Base-by-base conservation (phyloP, 2,888 invertebrate species). In the Limenitis arthemis region DNA sequence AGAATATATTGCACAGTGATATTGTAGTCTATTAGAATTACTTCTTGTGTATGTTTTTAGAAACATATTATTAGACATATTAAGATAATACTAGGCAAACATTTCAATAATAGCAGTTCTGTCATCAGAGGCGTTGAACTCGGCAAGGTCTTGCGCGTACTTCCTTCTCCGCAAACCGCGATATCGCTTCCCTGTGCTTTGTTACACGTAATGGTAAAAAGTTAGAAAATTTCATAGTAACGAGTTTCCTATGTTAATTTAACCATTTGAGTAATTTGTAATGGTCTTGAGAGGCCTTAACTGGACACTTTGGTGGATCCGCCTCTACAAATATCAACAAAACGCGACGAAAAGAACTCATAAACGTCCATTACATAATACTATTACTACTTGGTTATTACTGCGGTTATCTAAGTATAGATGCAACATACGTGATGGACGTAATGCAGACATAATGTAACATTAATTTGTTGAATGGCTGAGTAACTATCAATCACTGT, bases 231-330 rank as follows among this genome's bases (percentile, higher is more conserved):
- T 41, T 66, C 61, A 65, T 69, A 68, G 66, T 69, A 68, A 70
- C 70, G 66, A 64, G 67, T 68, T 70, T 61, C 66, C 59, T 67
- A 65, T 68, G 69, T 68, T 11, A 29, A 44, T 40, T 31, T 31
- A 41, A 33, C 28, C n/a, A 29, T 8, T 30, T 6, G 28, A 29
- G n/a, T 41, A 42, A 42, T 51, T 47, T 41, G 20, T 20, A 8
- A 39, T 20, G 39, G 11, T 11, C 8, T 30, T 6, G 28, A 29
- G n/a, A 36, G 37, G 37, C 46, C 42, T 41, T 8, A 11, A 8
- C 11, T 20, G 39, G 11, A 6, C 8, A 1, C 12, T 39, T 39
- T 20, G 12, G 6, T 20, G 20, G 1, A 11, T 12, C 20, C 20
- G 5, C 20, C 12, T 39, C 20, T n/a, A 20, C 20, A 12, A 39